Evolutionary conservation across 2,888 invertebrate genomes (phyloP).

Genomic region (Spodoptera exigua): DNA sequence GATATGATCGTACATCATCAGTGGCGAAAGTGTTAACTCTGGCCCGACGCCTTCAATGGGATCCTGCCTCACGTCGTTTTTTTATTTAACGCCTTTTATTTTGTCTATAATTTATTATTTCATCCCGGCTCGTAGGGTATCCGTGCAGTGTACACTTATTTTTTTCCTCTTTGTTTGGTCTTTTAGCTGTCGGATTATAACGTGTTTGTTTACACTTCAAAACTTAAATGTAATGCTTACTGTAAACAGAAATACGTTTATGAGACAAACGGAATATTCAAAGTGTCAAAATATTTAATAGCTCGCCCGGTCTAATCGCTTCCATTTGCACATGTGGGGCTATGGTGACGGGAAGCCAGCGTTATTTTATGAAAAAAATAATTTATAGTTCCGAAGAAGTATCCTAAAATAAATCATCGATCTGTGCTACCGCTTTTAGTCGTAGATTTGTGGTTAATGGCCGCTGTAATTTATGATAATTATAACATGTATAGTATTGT

Average conservation of each 20-base stretch:
- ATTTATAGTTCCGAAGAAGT: slow-evolving; percentile 70
- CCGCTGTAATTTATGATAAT: slow-evolving; percentile 60
- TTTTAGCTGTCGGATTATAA: slow-evolving; percentile 63
- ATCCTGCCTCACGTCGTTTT: slow-evolving; percentile 70
- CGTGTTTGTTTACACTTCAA: slow-evolving; percentile 60
- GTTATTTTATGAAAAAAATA: slow-evolving; percentile 63
- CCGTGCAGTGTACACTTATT: slow-evolving; percentile 56
- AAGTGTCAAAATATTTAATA: slow-evolving; percentile 63
- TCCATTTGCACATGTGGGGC: slow-evolving; percentile 65
- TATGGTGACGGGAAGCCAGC: slow-evolving; percentile 36
- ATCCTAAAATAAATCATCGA: slow-evolving; percentile 66
- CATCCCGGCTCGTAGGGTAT: slow-evolving; percentile 64
- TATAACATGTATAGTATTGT: slow-evolving; percentile 46
- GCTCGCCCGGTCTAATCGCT: slow-evolving; percentile 50
- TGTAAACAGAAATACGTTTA: slow-evolving; percentile 61
- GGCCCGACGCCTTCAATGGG: slow-evolving; percentile 75
- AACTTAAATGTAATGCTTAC: slow-evolving; percentile 53
- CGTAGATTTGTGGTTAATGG: slow-evolving; percentile 65
- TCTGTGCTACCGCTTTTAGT: slow-evolving; percentile 61
- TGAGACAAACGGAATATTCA: slow-evolving; percentile 49
- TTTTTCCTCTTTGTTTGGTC: slow-evolving; percentile 64
- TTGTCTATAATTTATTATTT: slow-evolving; percentile 75
- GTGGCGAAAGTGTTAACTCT: slow-evolving; percentile 84
- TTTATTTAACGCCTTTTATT: slow-evolving; percentile 75
- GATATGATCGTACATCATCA: slow-evolving; percentile 87